Evolutionary conservation across 1,140 invertebrate species (phyloP), one percentile per base, ranked within the genome.

Genomic region (Vanessa atalanta): DNA sequence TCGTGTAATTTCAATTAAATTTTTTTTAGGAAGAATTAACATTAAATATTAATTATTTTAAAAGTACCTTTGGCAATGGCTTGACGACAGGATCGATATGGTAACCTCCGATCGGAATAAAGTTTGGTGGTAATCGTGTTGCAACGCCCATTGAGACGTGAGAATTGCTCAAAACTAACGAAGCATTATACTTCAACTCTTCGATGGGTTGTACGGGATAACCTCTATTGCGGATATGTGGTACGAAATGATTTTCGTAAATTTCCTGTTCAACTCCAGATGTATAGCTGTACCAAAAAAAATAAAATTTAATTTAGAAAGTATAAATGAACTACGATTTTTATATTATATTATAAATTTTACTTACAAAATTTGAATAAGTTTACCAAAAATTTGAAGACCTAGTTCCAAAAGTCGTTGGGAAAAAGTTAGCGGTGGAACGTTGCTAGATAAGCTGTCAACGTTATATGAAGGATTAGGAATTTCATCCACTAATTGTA

Each of bases 61-160:
- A 31, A 6, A 31, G 55, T 72, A 80, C 79, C 68, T 78, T 8
- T 7, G 76, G 72, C 23, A 80, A 69, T 20, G 76, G 72, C 26
- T 78, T 70, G 12, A 78, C 53, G 13, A 64, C 47, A 26, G 53
- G 12, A 55, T 76, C 48, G 8, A 80, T 76, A 64, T 78, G 76
- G 50, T 74, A 78, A 15, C 79, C 79, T 15, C 79, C 79, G 51
- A 80, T 78, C n/a, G 76, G 50, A 7, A 73, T 68, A 15, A 75
- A 71, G n/a, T 63, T 80, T 23, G 71, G 67, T 3, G 79, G 79
- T 14, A 76, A 50, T 47, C 65, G 60, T 0, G 47, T 47, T 23
- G 76, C 57, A n/a, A 23, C 14, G 16, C 76, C 74, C 63, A 78
- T 43, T 1, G 79, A 80, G 0, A 76, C 53, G 20, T 80, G 79